Percentiles rank a stretch among this genome's conserved stretches.
Evolutionary conservation across 2,797 vertebrate species (phyloP).

Genomic region (Orestias chungarensis): DNA sequence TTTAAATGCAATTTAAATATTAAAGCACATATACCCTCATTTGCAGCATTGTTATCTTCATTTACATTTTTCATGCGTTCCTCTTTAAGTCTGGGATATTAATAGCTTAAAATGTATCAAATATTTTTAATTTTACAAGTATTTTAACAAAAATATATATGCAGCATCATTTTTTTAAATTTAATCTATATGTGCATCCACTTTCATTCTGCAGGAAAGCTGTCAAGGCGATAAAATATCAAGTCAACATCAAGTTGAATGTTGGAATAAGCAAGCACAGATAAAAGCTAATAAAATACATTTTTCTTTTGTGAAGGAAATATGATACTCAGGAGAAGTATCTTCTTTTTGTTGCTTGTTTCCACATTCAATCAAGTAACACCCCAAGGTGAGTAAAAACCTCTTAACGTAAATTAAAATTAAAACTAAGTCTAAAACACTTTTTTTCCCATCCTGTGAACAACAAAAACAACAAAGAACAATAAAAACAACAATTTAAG

Average conservation of each 20-base stretch:
- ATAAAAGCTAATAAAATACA: conserved; percentile 22
- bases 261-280: background rate
- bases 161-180: too few relatives aligned
- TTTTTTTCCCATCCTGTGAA: background rate
- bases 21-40: background rate
- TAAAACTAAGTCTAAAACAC: background rate
- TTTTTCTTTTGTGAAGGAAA: conserved; percentile 77
- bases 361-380: conserved; percentile 79
- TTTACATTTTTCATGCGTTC: background rate
- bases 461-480: too few relatives aligned
- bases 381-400: conserved; percentile 81
- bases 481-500: too few relatives aligned
- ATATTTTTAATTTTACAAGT: background rate
- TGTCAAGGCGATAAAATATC: background rate
- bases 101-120: background rate
- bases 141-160: background rate
- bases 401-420: too few relatives aligned
- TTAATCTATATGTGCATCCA: too few relatives aligned
- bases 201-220: background rate
- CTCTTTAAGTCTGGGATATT: background rate
- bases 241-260: background rate
- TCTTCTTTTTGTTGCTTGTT: conserved; percentile 82
- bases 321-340: conserved; percentile 81
- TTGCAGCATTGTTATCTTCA: background rate
- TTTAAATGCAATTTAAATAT: background rate